Evolutionary conservation across 1,140 invertebrate genomes (phyloP), one percentile per base, ranked within the genome.

Genomic region (Brachionus rubens): DNA sequence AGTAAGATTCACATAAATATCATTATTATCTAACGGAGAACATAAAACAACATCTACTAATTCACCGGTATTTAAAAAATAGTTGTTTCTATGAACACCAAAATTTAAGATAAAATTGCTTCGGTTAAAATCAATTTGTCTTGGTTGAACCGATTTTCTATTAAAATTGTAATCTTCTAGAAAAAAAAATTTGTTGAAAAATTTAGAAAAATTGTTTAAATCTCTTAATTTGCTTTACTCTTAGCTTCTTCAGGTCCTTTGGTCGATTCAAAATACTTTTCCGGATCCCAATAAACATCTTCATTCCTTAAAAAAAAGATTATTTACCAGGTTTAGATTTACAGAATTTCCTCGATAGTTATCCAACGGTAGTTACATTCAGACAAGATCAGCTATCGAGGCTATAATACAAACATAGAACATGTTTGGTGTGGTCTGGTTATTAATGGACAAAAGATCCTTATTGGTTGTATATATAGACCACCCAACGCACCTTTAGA

Each of bases 261-360:
- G 9, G 43, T 65, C 19, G 19, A 65, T 14, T 65, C 2, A 24
- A 65, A 65, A 65, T 65, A 65, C 43, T 65, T 65, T 43, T 65
- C 59, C 0, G 59, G 59, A 43, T 65, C 59, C 59, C 33, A 65
- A 43, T 26, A 43, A 5, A 41, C 19, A 10, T 65, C 36, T 7
- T 14, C 14, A 24, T 65, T 21, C 10, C 40, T 65, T 43, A 59
- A 59, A 28, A 41, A 16, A 3, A 30, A 10, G 33, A 59, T 12
- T 59, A 33, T 33, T 59, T 33, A 1, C 9, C 9, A 33, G 14
- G 1, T 30, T 59, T 10, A 26, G 26, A 24, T 26, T 12, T 33
- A n/a, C n/a, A n/a, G n/a, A n/a, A n/a, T n/a, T n/a, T n/a, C n/a
- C n/a, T n/a, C n/a, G n/a, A n/a, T n/a, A n/a, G n/a, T n/a, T n/a